Evolutionary conservation across 2,888 invertebrate genomes (phyloP), one percentile per base, ranked within the genome.

Genomic region (Mantis religiosa): DNA sequence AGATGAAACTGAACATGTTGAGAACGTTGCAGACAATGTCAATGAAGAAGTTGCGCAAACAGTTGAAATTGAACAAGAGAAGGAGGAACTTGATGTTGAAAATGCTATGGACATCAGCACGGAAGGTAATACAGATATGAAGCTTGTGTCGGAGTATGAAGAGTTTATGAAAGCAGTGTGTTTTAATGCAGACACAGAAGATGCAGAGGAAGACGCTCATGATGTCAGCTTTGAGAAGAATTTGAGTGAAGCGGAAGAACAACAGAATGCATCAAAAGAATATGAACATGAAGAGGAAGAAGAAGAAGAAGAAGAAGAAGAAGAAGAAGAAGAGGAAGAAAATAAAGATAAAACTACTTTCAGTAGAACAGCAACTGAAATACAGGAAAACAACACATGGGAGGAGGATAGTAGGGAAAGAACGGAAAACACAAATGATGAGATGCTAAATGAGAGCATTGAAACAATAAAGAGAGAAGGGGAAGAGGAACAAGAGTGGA

Each of bases 101-200:
- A 47, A 34, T 28, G 28, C 8, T 30, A 84, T 81, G 34, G 89
- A 84, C 4, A 88, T 47, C 34, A 83, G 85, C 34, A 81, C 25
- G 9, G 89, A 89, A 27, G 87, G 87, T 82, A 89, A 88, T 47
- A 88, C 89, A 41, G 88, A 89, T 41, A 83, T 89, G 47, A 93
- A 93, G 90, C 91, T 94, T 54, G 93, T 92, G 0, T 93, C 93
- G 3, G 95, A 95, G 91, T 95, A 95, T 90, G 95, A 95, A 91
- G 94, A 95, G 91, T 95, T 95, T 90, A 94, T 95, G 92, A 95
- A 95, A 91, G 94, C 94, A 90, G 94, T 95, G 3, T 93, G 93
- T 87, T 92, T 92, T 34, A 93, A 93, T 89, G 91, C 92, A n/a
- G 87, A 90, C 89, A 91, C 20, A 27, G 27, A 54, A 28, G 81